Evolutionary conservation across 2,888 invertebrate species (phyloP).

Genomic region (Epiperipatus broadwayi): DNA sequence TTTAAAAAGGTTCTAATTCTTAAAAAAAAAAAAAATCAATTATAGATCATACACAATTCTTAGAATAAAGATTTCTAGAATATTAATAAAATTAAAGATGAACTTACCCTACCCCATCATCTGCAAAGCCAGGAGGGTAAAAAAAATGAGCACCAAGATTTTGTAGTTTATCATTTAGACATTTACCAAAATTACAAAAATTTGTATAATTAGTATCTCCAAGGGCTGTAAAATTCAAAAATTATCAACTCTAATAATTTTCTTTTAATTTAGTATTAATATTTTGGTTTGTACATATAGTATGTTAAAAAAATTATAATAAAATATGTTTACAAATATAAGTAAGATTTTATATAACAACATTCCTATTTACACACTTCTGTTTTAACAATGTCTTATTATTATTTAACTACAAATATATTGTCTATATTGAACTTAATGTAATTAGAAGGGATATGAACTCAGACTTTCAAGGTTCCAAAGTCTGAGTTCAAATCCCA

Average conservation of each 20-base stretch:
- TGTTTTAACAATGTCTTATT: too few species aligned
- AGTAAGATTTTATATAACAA: background rate
- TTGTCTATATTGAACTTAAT: too few species aligned
- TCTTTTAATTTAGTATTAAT: conserved; percentile 34
- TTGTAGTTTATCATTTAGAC: conserved; percentile 28
- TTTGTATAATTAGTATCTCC: conserved; percentile 39
- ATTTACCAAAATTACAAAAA: conserved; percentile 35
- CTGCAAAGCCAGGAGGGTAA: conserved; percentile 33
- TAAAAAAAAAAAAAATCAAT: too few species aligned
- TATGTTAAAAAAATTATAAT: conserved; percentile 35
- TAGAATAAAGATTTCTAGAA: too few species aligned
- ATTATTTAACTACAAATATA: too few species aligned
- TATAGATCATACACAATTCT: too few species aligned
- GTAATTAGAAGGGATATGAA: too few species aligned
- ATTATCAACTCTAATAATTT: too few species aligned
- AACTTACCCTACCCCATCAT: conserved; percentile 36
- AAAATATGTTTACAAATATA: conserved; percentile 7
- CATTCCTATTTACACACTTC: too few species aligned
- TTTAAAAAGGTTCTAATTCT: too few species aligned
- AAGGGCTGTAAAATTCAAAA: conserved; percentile 32
- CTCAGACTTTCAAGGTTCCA: too few species aligned
- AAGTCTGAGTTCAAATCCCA: too few species aligned
- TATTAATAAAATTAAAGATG: background rate
- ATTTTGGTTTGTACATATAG: conserved; percentile 38
- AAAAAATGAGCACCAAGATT: conserved; percentile 33